Conservation (phyloP, 2,797 vertebrate genomes). For the Pterois miles region DNA sequence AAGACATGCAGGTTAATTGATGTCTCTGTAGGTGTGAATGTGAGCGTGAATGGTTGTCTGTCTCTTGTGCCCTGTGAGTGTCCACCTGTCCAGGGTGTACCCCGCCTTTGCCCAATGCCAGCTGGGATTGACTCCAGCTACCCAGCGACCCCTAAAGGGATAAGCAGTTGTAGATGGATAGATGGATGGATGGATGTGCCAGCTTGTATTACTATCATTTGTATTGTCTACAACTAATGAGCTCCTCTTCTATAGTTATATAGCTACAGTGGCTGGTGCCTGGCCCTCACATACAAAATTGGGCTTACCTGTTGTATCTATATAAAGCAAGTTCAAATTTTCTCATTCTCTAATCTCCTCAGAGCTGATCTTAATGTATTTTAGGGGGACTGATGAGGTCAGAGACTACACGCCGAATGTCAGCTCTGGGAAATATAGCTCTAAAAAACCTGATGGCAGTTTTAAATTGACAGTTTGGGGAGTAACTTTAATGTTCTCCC, state of each 20-base stretch:
- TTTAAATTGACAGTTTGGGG: neutral
- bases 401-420: neutral
- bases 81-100: too few species aligned
- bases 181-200: too few species aligned
- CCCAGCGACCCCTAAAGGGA: too few species aligned
- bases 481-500: neutral
- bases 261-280: too few species aligned
- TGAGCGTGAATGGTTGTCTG: too few species aligned
- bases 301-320: neutral
- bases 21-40: too few species aligned
- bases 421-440: neutral
- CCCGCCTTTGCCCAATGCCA: too few species aligned
- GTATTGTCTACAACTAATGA: neutral
- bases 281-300: neutral
- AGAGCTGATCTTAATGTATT: slow-evolving; percentile 5
- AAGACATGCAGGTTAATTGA: too few species aligned
- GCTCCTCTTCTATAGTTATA: neutral
- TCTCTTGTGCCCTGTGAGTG: too few species aligned
- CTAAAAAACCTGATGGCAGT: neutral
- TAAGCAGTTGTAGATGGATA: too few species aligned
- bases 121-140: too few species aligned
- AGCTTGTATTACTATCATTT: neutral
- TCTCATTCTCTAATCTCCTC: neutral
- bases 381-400: neutral
- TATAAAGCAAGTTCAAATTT: neutral